Evolutionary conservation across 2,888 invertebrate genomes (phyloP).

Genomic region (Dioctria rufipes): DNA sequence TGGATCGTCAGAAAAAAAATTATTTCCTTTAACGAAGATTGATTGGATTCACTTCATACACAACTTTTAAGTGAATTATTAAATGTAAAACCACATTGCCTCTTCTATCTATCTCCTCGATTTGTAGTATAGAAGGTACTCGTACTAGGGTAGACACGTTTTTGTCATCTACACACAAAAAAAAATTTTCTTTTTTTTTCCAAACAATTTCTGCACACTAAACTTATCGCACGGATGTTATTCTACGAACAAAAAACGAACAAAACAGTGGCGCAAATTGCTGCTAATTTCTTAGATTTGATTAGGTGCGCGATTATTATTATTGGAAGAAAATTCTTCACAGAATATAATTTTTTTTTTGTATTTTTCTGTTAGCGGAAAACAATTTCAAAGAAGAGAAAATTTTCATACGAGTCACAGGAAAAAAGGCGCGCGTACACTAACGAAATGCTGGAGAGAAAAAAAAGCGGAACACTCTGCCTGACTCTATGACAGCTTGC

Average conservation of each 20-base stretch:
- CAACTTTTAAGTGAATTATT: no score
- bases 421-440: constrained; percentile 49
- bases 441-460: constrained; percentile 45
- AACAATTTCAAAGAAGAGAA: constrained; percentile 13
- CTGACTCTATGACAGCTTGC: constrained; percentile 28
- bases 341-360: background rate
- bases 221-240: no score
- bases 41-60: background rate
- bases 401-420: constrained; percentile 41
- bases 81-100: no score
- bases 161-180: background rate
- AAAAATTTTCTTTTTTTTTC: no score
- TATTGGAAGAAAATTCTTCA: background rate
- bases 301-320: constrained; percentile 30
- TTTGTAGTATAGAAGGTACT: background rate
- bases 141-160: constrained; percentile 2
- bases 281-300: background rate
- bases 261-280: background rate
- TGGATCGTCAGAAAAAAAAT: background rate
- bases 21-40: background rate
- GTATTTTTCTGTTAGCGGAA: background rate
- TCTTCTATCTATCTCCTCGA: no score
- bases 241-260: background rate
- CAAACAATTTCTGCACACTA: no score
- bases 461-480: constrained; percentile 44